Base-by-base conservation (phyloP, 2,888 invertebrate genomes). In the Stenodema calcarata region DNA sequence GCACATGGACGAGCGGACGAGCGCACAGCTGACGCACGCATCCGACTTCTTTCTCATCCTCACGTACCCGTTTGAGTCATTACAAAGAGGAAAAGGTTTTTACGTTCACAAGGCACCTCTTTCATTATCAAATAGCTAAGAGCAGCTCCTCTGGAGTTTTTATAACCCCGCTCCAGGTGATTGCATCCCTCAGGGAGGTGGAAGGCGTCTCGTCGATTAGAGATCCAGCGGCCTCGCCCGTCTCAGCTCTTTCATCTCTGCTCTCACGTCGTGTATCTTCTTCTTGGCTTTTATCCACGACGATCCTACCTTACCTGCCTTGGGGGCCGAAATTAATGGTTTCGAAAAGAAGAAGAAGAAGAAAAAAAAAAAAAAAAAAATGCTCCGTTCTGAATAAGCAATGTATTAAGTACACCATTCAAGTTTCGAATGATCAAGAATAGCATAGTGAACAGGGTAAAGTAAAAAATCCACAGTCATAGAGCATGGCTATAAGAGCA, bases 111-210 rank as follows among this genome's bases (percentile, higher is more conserved):
- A 70, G 69, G 82, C 82, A 82, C 69, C 84, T 84, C 83, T 70
- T 75, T 70, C 84, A 84, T 84, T 84, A 84, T 84, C 84, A 84
- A 84, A 84, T 84, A 84, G 84, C 84, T 84, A 84, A 84, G 84
- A 70, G 75, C 54, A 84, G 75, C 84, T 82, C 70, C 84, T 84
- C 84, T 28, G 44, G 42, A 73, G 84, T 84, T 84, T 84, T 84
- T 84, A 84, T 84, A 84, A 27, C 80, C 75, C 84, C 82, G 82
- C 69, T 70, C 82, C 69, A 28, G 70, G 82, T 69, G 82, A 82
- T 82, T 82, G 82, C 82, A 41, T 69, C 69, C 82, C 82, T 11
- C 75, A 35, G 41, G 41, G 41, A 78, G 27, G 41, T 16, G 73
- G 73, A 12, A 78, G 78, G 78, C 42, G 78, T 78, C 78, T 78